Percentiles rank a stretch among this genome's conserved stretches.
Evolutionary conservation across 2,113 vertebrate genomes (phyloP).

Genomic region (Rostratula benghalensis): DNA sequence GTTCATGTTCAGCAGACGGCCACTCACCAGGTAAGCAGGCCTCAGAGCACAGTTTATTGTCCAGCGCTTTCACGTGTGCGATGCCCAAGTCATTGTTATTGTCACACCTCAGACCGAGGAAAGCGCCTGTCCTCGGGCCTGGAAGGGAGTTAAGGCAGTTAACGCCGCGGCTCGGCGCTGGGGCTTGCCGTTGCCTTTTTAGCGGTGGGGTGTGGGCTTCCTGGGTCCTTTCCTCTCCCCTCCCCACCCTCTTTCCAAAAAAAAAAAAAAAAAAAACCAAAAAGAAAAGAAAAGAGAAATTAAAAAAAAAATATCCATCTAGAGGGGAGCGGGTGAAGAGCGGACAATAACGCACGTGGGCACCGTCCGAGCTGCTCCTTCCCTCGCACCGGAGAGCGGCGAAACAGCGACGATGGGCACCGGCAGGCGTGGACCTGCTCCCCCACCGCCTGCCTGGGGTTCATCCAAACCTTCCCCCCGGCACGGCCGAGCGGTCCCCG

Average conservation of each 20-base stretch:
- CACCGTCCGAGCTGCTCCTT: neutral
- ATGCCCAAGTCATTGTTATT: constrained; percentile 99
- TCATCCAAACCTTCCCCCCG: neutral
- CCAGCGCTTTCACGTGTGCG: constrained; percentile 94
- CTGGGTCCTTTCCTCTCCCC: constrained; percentile 50
- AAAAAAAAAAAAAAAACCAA: constrained; percentile 31
- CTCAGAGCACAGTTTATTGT: constrained; percentile 98
- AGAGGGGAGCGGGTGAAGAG: constrained; percentile 46
- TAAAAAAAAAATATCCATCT: constrained; percentile 5
- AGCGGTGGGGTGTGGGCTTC: neutral
- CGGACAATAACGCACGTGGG: constrained; percentile 54
- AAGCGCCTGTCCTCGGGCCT: constrained; percentile 82
- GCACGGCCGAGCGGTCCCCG: neutral
- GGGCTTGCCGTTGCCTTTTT: constrained; percentile 10
- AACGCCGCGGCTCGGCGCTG: constrained; percentile 40
- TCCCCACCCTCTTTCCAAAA: constrained; percentile 26
- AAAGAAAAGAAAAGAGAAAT: constrained; percentile 33
- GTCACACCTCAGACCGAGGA: constrained; percentile 93
- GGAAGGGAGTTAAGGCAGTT: constrained; percentile 82
- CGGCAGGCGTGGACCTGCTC: neutral
- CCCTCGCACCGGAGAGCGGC: neutral
- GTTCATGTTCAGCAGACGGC: constrained; percentile 90
- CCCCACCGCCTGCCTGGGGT: neutral
- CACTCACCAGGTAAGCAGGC: constrained; percentile 98
- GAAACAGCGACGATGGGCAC: neutral